phyloP scores from a whole-genome alignment of 2,797 vertebrate genomes.

The Pangasius macronema region DNA sequence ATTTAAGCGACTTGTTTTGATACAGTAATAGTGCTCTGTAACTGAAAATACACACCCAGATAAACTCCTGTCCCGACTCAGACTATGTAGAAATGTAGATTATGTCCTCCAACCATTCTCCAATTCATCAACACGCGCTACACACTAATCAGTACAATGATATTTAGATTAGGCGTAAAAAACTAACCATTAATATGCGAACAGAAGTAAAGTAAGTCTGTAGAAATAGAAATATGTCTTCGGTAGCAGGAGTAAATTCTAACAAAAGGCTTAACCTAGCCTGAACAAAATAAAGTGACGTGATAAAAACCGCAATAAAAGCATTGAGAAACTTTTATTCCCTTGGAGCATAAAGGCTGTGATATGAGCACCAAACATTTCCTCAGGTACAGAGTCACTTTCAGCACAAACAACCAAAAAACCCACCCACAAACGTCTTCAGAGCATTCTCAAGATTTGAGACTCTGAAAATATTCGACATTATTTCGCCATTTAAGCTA shows the following conservation, averaged over 20 bases:
- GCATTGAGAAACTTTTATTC: neutral
- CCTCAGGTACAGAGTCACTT: neutral
- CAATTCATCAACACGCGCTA: neutral
- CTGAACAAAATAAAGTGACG: neutral
- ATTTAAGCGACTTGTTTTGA: neutral
- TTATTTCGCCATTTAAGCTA: neutral
- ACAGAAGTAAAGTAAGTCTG: neutral
- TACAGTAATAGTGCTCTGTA: neutral
- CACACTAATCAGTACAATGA: neutral
- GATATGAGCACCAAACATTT: neutral
- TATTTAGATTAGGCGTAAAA: neutral
- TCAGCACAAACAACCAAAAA: neutral
- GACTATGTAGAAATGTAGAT: neutral
- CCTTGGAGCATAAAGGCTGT: neutral
- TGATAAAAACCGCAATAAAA: neutral
- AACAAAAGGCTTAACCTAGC: neutral
- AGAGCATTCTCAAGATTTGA: neutral
- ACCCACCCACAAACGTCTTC: neutral
- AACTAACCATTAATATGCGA: neutral
- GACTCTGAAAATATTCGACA: neutral
- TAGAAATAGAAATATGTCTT: neutral
- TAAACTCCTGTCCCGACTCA: neutral
- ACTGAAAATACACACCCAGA: conserved; percentile 1
- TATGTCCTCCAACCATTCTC: neutral
- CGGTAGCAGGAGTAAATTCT: neutral